A percentile compares a stretch with the other conserved stretches of the same genome.
phyloP scores from a whole-genome alignment of 2,888 invertebrate genomes.

The Pristionchus fissidentatus region DNA sequence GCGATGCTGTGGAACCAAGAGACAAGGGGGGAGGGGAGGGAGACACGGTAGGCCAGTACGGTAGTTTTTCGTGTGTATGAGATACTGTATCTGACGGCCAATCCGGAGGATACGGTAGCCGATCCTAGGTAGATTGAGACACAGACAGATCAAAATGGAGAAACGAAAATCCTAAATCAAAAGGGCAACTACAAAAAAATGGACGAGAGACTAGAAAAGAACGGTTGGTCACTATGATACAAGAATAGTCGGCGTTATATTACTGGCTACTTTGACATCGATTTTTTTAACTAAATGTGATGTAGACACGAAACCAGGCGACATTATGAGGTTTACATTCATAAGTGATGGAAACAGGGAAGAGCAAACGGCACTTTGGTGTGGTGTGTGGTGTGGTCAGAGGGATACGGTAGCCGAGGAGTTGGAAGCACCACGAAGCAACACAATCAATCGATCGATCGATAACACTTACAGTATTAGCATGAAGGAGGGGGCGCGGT shows the following conservation, averaged over 20 bases:
- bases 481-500: background rate
- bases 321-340: background rate
- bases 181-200: background rate
- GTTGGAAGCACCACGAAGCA: background rate
- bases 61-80: background rate
- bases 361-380: background rate
- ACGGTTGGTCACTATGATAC: background rate
- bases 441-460: background rate
- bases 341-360: background rate
- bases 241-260: background rate
- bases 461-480: constrained; percentile 6
- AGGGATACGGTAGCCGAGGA: constrained; percentile 14
- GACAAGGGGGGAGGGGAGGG: background rate
- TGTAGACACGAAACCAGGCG: background rate
- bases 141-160: background rate
- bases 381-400: constrained; percentile 12
- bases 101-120: background rate
- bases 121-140: background rate
- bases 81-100: no score
- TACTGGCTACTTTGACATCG: background rate
- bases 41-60: background rate
- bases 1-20: background rate
- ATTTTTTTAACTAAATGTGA: background rate
- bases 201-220: background rate
- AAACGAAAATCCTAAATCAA: background rate